These are phyloP conservation scores for Decapterus maruadsi DNA, from an alignment of 2,797 vertebrate genomes.

Conservation along the genomic window DNA sequence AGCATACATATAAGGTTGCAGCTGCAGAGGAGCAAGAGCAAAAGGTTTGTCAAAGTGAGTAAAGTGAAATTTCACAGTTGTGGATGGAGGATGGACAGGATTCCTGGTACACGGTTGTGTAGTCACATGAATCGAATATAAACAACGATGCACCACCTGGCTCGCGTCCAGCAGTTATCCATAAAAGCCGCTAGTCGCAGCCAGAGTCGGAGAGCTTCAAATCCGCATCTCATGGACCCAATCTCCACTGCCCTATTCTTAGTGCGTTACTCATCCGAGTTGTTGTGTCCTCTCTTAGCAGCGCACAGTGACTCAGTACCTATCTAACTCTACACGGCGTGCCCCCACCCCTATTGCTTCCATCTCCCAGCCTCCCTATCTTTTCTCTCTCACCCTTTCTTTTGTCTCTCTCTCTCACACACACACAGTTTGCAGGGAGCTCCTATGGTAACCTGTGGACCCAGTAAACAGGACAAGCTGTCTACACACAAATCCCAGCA, in stretches of 20 bases:
- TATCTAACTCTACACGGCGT: conserved; percentile 37
- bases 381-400: conserved; percentile 51
- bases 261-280: conserved; percentile 53
- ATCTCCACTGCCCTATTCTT: conserved; percentile 53
- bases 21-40: not conserved
- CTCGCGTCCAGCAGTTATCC: conserved; percentile 26
- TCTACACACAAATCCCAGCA: conserved; percentile 74
- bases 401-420: conserved; percentile 57
- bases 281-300: conserved; percentile 37
- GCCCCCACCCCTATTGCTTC: conserved; percentile 9
- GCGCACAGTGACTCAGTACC: conserved; percentile 49
- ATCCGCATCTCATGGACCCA: conserved; percentile 44
- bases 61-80: not conserved
- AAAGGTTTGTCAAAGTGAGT: no score
- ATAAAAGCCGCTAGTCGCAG: conserved; percentile 23
- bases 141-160: conserved; percentile 6
- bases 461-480: conserved; percentile 81
- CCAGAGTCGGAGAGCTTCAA: conserved; percentile 28
- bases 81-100: not conserved
- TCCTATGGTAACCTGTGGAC: conserved; percentile 83
- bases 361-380: conserved; percentile 52
- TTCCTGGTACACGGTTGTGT: not conserved
- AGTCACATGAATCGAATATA: conserved; percentile 2
- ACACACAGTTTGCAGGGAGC: conserved; percentile 64
- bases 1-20: not conserved